Conservation (phyloP, 2,797 vertebrate genomes). For the Esox masquinongy region DNA sequence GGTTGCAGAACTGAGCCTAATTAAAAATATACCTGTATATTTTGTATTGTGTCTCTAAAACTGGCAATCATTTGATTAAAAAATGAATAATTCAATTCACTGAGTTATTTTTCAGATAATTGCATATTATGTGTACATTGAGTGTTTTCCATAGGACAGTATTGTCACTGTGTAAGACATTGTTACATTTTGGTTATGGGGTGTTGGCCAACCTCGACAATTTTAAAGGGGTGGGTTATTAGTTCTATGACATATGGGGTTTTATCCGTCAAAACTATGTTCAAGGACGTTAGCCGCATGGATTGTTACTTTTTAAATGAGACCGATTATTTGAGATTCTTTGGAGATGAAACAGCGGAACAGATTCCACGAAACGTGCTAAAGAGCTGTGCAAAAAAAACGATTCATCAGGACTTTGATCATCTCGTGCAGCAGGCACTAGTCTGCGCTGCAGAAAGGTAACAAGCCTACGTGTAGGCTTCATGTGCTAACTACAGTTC, state of each 20-base stretch:
- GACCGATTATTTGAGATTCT: not conserved
- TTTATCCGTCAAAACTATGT: not conserved
- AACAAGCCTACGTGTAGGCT: not conserved
- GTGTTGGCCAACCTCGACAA: not conserved
- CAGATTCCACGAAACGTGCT: not conserved
- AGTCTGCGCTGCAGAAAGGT: not conserved
- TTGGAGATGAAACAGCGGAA: not conserved
- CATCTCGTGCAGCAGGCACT: not conserved
- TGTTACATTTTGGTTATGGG: not conserved
- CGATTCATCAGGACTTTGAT: not conserved
- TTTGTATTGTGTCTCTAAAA: conserved; percentile 71
- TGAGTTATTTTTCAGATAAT: conserved; percentile 21
- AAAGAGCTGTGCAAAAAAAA: not conserved
- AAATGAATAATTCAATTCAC: conserved; percentile 36
- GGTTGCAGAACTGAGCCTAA: conserved; percentile 97
- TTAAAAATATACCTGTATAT: conserved; percentile 76
- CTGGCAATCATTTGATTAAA: conserved; percentile 71
- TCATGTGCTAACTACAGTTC: not conserved
- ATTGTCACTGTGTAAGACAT: not conserved
- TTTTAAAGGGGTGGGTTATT: not conserved
- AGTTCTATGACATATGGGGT: not conserved
- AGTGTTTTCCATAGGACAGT: not conserved
- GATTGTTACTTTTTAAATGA: not conserved
- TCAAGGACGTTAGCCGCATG: not conserved
- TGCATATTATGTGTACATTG: not conserved